Base-by-base conservation (phyloP, 2,888 invertebrate genomes). In the Melipona beecheii region DNA sequence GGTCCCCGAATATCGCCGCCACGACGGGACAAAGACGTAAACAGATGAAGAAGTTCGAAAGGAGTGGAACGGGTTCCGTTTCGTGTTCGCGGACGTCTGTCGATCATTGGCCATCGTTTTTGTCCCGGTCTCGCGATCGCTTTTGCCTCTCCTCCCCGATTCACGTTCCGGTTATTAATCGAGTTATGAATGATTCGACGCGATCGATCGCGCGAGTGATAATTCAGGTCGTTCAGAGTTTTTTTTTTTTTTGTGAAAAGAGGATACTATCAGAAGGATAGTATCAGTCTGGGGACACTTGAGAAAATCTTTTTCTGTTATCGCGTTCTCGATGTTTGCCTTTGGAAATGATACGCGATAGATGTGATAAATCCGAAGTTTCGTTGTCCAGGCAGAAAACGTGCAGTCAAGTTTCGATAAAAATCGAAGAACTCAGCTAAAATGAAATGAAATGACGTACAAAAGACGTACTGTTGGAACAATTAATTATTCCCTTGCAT, bases 111-210 rank as follows among this genome's bases (percentile, higher is more conserved):
- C 31, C 21, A 68, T 15, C 49, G 60, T 84, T 84, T 83, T 83
- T 83, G 65, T 36, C 21, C 0, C 13, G 36, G 60, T 9, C 19
- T 52, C 52, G 60, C 60, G 60, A 2, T 17, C 60, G 6, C 58
- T n/a, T 15, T 58, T 58, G 4, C 17, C 60, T 24, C 52, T 19
- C 19, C 19, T 2, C 52, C n/a, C 43, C 49, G 65, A 27, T 50
- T 70, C 75, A 58, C 81, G 82, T 83, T 83, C 82, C 83, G 83
- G 76, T 83, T 83, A 81, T 83, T 83, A 83, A 68, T 71, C 13
- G 24, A 76, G 50, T 82, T 83, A 83, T 81, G 83, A 83, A 83
- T 76, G 83, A 83, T 83, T 72, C n/a, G 50, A 24, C 19, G 70
- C 36, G 62, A 64, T 69, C 65, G 31, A 1, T 31, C 24, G 76